These are phyloP conservation scores for Mirza zaza DNA, from an alignment of 2,113 vertebrate species.

Conservation along the genomic window DNA sequence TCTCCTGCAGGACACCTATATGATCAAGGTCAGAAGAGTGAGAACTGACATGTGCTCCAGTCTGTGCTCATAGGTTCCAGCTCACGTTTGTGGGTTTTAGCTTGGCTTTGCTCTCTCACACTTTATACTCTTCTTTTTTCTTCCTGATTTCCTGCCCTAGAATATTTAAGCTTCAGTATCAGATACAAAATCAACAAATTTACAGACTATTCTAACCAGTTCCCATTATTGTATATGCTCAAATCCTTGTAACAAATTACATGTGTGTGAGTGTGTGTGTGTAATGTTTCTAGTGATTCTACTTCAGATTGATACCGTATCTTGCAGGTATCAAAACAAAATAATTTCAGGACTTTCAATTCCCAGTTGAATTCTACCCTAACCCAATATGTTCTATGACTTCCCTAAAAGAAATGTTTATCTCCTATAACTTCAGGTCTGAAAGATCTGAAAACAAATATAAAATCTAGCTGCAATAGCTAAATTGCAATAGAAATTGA, in stretches of 20 bases:
- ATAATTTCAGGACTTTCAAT: background rate
- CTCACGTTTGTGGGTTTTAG: background rate
- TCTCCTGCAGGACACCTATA: background rate
- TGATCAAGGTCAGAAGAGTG: too few species aligned
- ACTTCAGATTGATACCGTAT: background rate
- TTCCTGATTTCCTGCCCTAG: background rate
- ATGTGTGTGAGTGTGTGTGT: background rate
- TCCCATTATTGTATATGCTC: background rate
- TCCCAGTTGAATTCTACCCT: background rate
- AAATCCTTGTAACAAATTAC: background rate
- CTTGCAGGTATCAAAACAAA: background rate
- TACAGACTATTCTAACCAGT: background rate
- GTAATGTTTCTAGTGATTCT: background rate
- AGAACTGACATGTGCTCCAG: background rate
- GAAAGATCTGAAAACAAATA: background rate
- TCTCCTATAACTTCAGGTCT: background rate
- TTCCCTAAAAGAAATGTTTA: background rate
- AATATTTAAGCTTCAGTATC: background rate
- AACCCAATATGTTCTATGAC: background rate
- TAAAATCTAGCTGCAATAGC: background rate
- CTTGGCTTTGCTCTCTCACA: background rate
- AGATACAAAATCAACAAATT: background rate
- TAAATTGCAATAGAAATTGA: background rate
- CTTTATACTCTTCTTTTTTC: background rate
- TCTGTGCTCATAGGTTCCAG: background rate